Evolutionary conservation across 2,113 vertebrate genomes (phyloP), one percentile per base, ranked within the genome.

Genomic region (Pseudonaja textilis): DNA sequence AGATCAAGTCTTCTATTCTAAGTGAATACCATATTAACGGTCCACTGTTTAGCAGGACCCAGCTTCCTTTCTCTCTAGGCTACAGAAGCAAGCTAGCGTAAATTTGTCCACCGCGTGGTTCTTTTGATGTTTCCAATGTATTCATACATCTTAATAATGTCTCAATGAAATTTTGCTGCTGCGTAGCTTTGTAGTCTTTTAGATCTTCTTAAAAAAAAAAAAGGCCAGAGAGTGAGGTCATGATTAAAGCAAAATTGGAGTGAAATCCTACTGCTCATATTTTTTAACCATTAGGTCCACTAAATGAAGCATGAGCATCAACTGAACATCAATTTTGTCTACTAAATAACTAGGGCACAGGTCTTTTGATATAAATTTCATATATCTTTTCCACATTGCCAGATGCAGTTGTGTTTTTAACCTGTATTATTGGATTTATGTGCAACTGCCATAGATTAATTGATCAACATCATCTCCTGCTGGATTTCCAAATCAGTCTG

Each of bases 11-110:
- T 95, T 95, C 94, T 50, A 50, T 50, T 50, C 47, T 96, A 94
- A 97, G 96, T 96, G 93, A 97, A 94, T 96, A 95, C 55, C 91
- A n/a, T 89, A 96, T 95, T 94, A 95, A 50, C 47, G 9, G 93
- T 85, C 94, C 29, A 64, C 93, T 91, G 87, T 91, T 22, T 56
- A 81, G 90, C 88, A 94, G 59, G 91, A 96, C 92, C 94, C 57
- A 95, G 69, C 93, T 97, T 97, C 95, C 93, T 69, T 69, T 97
- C 95, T 95, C 91, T 94, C 93, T 64, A 3, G 0, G 91, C 64
- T 74, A 94, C 10, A 47, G 91, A 90, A 89, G 96, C 96, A 94
- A 22, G 93, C 95, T 87, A 89, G 91, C 92, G 93, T 9, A 89
- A 59, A 59, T 23, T 47, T 1, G 39, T 29, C 89, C 50, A 57